Percentiles rank a stretch among this genome's conserved stretches.
Conservation (phyloP, 2,888 invertebrate genomes). For the Cheilosia soror region DNA sequence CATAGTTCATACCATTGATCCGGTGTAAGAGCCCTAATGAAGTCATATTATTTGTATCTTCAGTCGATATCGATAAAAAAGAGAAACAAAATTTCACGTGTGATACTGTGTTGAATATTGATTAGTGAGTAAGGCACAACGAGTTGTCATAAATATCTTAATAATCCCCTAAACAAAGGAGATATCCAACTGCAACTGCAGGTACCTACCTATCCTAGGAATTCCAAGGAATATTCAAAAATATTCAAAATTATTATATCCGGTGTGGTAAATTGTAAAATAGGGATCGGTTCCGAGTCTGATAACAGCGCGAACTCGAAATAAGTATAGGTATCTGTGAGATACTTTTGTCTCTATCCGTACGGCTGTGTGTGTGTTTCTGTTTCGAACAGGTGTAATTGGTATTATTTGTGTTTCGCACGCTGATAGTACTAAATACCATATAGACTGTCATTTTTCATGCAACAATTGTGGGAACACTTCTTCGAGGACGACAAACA, state of each 20-base stretch:
- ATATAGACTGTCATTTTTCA: constrained; percentile 4
- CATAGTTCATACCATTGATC: constrained; percentile 23
- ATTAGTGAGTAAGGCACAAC: constrained; percentile 23
- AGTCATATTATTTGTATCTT: constrained; percentile 43
- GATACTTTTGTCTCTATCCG: constrained; percentile 22
- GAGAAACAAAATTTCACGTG: constrained; percentile 17
- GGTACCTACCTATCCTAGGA: constrained; percentile 14
- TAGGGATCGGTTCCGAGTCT: constrained; percentile 40
- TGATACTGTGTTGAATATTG: constrained; percentile 47
- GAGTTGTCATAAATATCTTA: constrained; percentile 38
- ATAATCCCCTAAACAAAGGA: constrained; percentile 5
- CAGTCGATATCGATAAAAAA: constrained; percentile 28
- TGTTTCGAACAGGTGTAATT: constrained; percentile 53
- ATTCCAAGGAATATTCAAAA: background rate
- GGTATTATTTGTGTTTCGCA: constrained; percentile 65
- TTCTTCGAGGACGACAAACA: constrained; percentile 1
- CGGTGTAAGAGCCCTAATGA: constrained; percentile 41
- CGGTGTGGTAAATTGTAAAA: constrained; percentile 33
- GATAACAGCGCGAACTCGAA: constrained; percentile 38
- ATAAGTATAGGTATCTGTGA: constrained; percentile 23
- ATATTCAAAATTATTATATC: constrained; percentile 19
- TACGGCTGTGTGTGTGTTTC: background rate
- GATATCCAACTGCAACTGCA: constrained; percentile 37
- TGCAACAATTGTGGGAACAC: constrained; percentile 16
- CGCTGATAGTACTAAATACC: constrained; percentile 53